A percentile compares a stretch with the other conserved stretches of the same genome.
Evolutionary conservation across 2,888 invertebrate genomes (phyloP).

Genomic region (Tachina lurida): DNA sequence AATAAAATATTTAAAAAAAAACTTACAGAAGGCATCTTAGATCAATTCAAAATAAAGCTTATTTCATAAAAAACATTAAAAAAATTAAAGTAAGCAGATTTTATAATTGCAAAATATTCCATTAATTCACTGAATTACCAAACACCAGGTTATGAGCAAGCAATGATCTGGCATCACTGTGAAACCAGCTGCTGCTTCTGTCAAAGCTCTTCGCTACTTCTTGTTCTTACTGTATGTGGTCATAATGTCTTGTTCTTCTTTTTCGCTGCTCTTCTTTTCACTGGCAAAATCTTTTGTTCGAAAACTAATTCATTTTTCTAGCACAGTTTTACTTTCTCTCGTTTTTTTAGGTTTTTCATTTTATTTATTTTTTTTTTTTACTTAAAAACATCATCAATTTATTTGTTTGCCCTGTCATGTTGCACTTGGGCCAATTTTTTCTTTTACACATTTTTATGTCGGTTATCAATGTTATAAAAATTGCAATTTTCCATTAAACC

Average conservation of each 20-base stretch:
- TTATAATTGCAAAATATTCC: too few species aligned
- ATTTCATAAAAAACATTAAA: too few species aligned
- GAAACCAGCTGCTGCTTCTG: too few species aligned
- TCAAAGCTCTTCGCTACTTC: too few species aligned
- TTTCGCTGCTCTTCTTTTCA: not conserved
- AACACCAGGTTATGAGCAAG: too few species aligned
- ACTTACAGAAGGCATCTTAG: too few species aligned
- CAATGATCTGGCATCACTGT: too few species aligned
- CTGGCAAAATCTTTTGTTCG: not conserved
- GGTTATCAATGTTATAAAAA: conserved; percentile 38
- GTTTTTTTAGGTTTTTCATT: not conserved
- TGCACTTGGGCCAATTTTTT: conserved; percentile 49
- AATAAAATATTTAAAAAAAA: too few species aligned
- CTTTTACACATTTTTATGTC: conserved; percentile 21
- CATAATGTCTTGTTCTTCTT: not conserved
- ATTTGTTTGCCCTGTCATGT: conserved; percentile 35
- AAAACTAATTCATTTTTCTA: conserved; percentile 45
- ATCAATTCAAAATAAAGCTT: too few species aligned
- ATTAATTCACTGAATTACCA: too few species aligned
- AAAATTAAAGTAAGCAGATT: too few species aligned
- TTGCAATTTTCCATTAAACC: conserved; percentile 55
- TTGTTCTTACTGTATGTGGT: not conserved
- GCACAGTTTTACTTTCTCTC: conserved; percentile 27
- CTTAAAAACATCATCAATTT: not conserved
- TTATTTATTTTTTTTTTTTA: not conserved